Percentiles rank a stretch among this genome's conserved stretches.
Conservation (phyloP, 2,113 vertebrate species). For the Odontesthes bonariensis region DNA sequence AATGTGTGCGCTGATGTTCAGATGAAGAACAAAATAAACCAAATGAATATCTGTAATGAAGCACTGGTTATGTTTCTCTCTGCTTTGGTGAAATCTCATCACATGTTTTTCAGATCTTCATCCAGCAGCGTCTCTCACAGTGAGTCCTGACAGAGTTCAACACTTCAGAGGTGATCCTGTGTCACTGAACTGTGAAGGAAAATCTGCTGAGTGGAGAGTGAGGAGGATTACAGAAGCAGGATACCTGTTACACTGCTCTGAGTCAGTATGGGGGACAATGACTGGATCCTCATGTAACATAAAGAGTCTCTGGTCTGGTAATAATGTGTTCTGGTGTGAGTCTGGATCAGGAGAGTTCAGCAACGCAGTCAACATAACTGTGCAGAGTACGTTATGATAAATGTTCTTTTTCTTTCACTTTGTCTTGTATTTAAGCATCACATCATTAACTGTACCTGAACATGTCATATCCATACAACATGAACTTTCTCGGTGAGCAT, state of each 20-base stretch:
- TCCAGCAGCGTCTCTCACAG: conserved; percentile 23
- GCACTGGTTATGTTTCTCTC: too few relatives aligned
- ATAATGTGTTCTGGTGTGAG: conserved; percentile 60
- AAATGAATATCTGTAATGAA: background rate
- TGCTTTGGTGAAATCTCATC: too few relatives aligned
- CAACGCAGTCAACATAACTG: conserved; percentile 57
- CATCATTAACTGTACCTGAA: too few relatives aligned
- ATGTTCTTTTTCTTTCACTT: too few relatives aligned
- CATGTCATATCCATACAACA: too few relatives aligned
- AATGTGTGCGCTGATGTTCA: too few relatives aligned
- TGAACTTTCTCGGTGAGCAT: too few relatives aligned
- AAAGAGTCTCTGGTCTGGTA: fast-evolving
- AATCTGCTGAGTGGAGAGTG: conserved; percentile 51
- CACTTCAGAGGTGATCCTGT: conserved; percentile 23
- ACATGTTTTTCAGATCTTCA: conserved; percentile 14
- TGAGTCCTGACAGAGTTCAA: conserved; percentile 53
- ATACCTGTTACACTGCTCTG: fast-evolving
- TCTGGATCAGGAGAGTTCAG: conserved; percentile 52
- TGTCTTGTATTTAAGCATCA: too few relatives aligned
- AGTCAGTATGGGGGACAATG: fast-evolving
- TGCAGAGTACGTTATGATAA: background rate
- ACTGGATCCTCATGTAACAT: conserved; percentile 17
- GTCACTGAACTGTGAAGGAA: conserved; percentile 51
- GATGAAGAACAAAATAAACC: too few relatives aligned
- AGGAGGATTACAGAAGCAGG: fast-evolving